Conservation (phyloP, 2,888 invertebrate genomes). For the Drosophila mercatorum region DNA sequence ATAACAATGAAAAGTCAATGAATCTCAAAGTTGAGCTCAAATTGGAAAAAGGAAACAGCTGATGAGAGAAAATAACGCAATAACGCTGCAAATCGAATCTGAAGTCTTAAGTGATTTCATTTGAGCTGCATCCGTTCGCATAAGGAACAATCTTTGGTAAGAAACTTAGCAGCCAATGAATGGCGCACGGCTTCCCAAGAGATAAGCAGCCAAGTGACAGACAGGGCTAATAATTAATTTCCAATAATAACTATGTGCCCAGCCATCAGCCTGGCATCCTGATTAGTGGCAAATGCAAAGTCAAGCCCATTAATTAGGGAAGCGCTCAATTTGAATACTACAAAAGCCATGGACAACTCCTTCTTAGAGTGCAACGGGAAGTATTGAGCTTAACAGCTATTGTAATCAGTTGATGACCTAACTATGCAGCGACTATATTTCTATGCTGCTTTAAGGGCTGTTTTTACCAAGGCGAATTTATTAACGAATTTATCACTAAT, state of each 20-base stretch:
- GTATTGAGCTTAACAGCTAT: not conserved
- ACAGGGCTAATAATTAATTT: slow-evolving; percentile 11
- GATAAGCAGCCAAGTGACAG: not conserved
- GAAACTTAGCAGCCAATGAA: too few species aligned
- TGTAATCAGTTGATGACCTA: not conserved
- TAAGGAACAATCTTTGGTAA: slow-evolving; percentile 7
- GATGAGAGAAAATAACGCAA: slow-evolving; percentile 7
- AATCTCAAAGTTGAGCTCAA: slow-evolving; percentile 37
- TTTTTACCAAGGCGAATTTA: not conserved
- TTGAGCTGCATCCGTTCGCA: slow-evolving; percentile 36
- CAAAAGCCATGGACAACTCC: not conserved
- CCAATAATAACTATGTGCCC: not conserved
- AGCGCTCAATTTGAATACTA: not conserved
- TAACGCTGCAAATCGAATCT: slow-evolving; percentile 33
- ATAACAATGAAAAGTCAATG: slow-evolving; percentile 56
- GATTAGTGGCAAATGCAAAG: slow-evolving; percentile 15
- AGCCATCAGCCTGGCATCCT: slow-evolving; percentile 6
- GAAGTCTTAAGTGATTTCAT: slow-evolving; percentile 47
- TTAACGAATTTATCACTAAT: not conserved
- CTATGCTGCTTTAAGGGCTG: not conserved
- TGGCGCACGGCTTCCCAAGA: not conserved
- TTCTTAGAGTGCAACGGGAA: too few species aligned
- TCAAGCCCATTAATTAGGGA: slow-evolving; percentile 27
- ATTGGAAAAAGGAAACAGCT: slow-evolving; percentile 39
- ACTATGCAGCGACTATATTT: not conserved